phyloP scores from a whole-genome alignment of 2,888 invertebrate species.

The Habrosyne pyritoides region DNA sequence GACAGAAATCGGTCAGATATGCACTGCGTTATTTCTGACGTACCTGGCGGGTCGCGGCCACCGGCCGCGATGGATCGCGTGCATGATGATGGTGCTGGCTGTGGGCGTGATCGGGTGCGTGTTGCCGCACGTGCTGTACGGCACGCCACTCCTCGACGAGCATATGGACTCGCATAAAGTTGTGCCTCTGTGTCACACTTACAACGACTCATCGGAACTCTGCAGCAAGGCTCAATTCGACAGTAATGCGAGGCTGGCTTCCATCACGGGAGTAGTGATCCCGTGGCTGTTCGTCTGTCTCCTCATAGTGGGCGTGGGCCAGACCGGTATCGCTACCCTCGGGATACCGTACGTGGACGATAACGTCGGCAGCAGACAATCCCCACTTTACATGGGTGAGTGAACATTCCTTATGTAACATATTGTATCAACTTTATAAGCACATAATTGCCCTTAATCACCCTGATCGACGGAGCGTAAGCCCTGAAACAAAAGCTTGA shows the following conservation, averaged over 20 bases:
- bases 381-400: conserved; percentile 95
- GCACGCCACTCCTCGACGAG: conserved; percentile 86
- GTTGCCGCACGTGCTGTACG: conserved; percentile 93
- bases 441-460: conserved; percentile 9
- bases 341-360: conserved; percentile 97
- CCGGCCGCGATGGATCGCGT: conserved; percentile 96
- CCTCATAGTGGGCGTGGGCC: conserved; percentile 95
- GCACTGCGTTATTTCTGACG: conserved; percentile 93
- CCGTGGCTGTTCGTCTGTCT: conserved; percentile 95
- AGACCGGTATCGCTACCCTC: conserved; percentile 95
- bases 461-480: conserved; percentile 4
- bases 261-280: conserved; percentile 91
- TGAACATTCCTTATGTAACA: conserved; percentile 28
- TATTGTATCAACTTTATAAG: not conserved
- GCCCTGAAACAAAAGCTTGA: conserved; percentile 25
- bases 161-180: conserved; percentile 64
- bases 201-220: conserved; percentile 46
- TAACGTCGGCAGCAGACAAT: conserved; percentile 95
- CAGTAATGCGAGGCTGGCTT: conserved; percentile 88
- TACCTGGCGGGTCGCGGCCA: conserved; percentile 96
- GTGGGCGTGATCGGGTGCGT: conserved; percentile 94
- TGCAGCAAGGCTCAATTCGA: conserved; percentile 86
- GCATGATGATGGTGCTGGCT: conserved; percentile 95
- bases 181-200: conserved; percentile 59
- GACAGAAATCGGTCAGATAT: conserved; percentile 96